Evolutionary conservation across 2,797 vertebrate genomes (phyloP).

Genomic region (Phataginus tetradactyla): DNA sequence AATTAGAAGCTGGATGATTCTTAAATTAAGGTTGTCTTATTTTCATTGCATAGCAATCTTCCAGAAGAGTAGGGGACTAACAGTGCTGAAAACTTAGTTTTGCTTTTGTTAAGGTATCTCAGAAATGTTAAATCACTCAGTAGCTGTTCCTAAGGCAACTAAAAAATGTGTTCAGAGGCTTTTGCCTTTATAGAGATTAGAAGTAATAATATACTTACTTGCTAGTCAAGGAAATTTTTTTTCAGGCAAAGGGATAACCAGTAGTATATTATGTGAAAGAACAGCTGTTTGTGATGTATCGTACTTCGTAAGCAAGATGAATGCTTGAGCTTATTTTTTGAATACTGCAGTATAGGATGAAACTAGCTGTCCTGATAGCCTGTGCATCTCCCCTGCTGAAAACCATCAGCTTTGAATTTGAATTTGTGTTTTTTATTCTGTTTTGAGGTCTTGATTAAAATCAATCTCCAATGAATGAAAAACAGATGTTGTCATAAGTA

Average conservation of each 20-base stretch:
- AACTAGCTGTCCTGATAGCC: background rate
- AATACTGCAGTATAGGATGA: background rate
- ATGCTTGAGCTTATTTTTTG: background rate
- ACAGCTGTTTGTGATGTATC: background rate
- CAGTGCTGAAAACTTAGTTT: slow-evolving; percentile 66
- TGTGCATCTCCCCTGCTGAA: background rate
- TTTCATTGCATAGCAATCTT: slow-evolving; percentile 73
- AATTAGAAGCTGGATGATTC: slow-evolving; percentile 91
- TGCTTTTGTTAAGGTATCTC: slow-evolving; percentile 48
- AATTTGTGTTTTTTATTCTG: background rate
- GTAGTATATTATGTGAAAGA: background rate
- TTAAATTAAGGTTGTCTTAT: slow-evolving; percentile 90
- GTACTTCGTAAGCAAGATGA: background rate
- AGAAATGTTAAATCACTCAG: background rate
- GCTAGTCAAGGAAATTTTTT: background rate
- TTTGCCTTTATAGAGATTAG: background rate
- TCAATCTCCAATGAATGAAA: slow-evolving; percentile 30
- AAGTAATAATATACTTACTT: background rate
- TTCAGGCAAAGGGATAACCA: background rate
- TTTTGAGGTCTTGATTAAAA: slow-evolving; percentile 59
- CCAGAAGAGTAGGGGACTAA: slow-evolving; percentile 74
- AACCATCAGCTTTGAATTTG: slow-evolving; percentile 44
- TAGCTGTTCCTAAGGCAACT: background rate
- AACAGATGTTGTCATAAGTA: slow-evolving; percentile 10
- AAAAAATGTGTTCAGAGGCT: background rate